A percentile compares a stretch with the other conserved stretches of the same genome.
These are phyloP conservation scores for Sapajus apella DNA, from an alignment of 2,113 vertebrate species.

Conservation along the genomic window DNA sequence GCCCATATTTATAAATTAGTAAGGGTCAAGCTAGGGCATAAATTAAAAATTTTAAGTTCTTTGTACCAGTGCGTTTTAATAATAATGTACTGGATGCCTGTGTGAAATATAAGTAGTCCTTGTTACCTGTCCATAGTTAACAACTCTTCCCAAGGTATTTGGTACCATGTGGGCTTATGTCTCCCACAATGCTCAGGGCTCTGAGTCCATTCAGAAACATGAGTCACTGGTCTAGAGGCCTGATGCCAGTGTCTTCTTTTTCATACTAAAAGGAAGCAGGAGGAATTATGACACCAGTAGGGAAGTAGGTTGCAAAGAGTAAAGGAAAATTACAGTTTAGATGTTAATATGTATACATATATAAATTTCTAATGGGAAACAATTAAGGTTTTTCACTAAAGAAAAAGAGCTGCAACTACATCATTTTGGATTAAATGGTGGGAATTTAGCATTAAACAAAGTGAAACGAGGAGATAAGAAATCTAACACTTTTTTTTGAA, in stretches of 20 bases:
- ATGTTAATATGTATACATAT: not conserved
- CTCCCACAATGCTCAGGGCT: not conserved
- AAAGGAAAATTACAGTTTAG: not conserved
- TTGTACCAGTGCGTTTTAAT: not conserved
- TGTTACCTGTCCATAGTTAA: not conserved
- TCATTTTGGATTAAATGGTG: slow-evolving; percentile 33
- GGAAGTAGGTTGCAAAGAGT: not conserved
- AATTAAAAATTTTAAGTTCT: not conserved
- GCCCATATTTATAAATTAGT: not conserved
- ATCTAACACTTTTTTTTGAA: not conserved
- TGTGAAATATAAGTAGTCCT: not conserved
- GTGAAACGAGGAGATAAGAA: not conserved
- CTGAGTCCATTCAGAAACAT: not conserved
- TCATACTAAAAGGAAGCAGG: not conserved
- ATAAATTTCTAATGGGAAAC: not conserved
- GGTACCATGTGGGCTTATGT: not conserved
- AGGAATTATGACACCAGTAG: not conserved
- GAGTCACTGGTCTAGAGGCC: not conserved
- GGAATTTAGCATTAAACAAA: slow-evolving; percentile 54
- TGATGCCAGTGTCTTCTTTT: not conserved
- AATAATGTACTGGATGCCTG: not conserved
- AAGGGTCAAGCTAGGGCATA: not conserved
- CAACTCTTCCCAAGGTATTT: not conserved
- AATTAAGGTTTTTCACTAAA: not conserved
- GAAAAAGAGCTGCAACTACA: not conserved